Evolutionary conservation across 53 echinoderm and acorn worm genomes (phyloP).

Genomic region (Pentamera pediparva): DNA sequence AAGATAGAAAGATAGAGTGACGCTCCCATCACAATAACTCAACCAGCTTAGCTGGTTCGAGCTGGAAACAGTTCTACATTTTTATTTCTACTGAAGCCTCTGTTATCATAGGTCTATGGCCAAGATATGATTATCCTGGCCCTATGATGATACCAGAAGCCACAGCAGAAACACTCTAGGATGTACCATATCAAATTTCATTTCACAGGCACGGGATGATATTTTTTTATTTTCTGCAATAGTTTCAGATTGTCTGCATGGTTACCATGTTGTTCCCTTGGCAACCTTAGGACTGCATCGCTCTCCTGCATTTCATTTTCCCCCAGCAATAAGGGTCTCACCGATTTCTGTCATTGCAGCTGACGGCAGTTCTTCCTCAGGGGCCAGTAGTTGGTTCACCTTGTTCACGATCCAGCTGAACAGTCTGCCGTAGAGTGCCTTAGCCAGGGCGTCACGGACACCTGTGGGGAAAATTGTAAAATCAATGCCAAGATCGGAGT

Average conservation of each 20-base stretch:
- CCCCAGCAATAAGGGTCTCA: neutral
- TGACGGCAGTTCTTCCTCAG: constrained; percentile 61
- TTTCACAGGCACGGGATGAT: no score
- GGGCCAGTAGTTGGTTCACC: constrained; percentile 88
- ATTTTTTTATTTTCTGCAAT: no score
- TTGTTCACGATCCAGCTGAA: constrained; percentile 99
- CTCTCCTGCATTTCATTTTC: no score
- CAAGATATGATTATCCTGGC: neutral
- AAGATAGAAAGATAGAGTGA: no score
- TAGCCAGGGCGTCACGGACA: constrained; percentile 85
- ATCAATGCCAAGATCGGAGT: no score
- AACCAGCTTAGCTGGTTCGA: neutral
- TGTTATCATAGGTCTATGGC: no score
- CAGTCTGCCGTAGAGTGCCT: constrained; percentile 86
- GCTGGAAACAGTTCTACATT: neutral
- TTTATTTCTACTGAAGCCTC: neutral
- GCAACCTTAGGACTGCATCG: no score
- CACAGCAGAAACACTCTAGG: no score
- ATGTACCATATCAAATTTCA: no score
- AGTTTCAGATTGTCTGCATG: no score
- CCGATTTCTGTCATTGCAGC: constrained; percentile 69
- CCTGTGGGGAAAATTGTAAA: no score
- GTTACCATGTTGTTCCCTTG: neutral
- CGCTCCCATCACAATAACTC: neutral
- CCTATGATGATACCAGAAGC: no score